Evolutionary conservation across 2,888 invertebrate species (phyloP), one percentile per base, ranked within the genome.

Genomic region (Polymixis flavicincta): DNA sequence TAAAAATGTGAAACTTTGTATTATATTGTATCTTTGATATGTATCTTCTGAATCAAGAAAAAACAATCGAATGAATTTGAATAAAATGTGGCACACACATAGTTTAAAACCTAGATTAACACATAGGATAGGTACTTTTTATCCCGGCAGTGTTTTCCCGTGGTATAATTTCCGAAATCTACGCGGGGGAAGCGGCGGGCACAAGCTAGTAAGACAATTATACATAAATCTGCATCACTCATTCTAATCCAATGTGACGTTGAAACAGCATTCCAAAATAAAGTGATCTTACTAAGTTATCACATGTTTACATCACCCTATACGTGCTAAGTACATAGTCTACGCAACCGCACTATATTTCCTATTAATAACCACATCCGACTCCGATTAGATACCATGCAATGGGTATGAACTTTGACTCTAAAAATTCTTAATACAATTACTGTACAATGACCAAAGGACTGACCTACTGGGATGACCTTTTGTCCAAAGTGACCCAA

Each of bases 361-460:
- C 52, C 78, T 52, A 77, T 50, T 45, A 50, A 61, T 78, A 78
- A 50, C 32, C 22, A 57, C 73, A 72, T 79, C 76, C 80, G 32
- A 19, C 55, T 63, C 25, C 57, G 76, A 77, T 77, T 52, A 76
- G 61, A 76, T 79, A 79, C 4, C 42, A 45, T 50, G n/a, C 19
- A 42, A 54, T 50, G 22, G 25, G 22, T 50, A 50, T 63, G 76
- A 63, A 52, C 76, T 77, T 79, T 79, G 76, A 71, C 76, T 25
- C 25, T 25, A 32, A 13, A 60, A 70, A 32, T 45, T 79, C 42
- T 59, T 60, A 25, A 45, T 52, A 52, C 25, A 74, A 59, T 67
- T 13, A 78, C 70, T 22, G 69, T 19, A 77, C 68, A 76, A 45
- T 45, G 78, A n/a, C 52, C 22, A 48, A 37, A 14, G 60, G 60